Evolutionary conservation across 2,113 vertebrate species (phyloP), one percentile per base, ranked within the genome.

Genomic region (Ceratotherium simum): DNA sequence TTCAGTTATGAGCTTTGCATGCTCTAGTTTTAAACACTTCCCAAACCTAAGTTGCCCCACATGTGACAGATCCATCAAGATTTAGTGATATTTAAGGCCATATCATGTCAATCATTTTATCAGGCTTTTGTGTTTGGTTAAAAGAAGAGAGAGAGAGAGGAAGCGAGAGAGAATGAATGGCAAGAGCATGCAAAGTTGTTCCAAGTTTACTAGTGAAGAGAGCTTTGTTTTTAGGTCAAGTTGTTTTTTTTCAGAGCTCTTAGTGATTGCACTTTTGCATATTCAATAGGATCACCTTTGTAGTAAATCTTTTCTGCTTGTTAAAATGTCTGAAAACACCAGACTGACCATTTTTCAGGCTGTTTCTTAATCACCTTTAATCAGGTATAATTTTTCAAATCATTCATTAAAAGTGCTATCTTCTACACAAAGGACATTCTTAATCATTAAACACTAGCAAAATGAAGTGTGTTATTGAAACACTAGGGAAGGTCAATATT

Each of bases 251-350:
- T 31, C 14, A 70, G n/a, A 73, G 20, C 16, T 94, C 25, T 78
- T 83, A 95, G 70, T 81, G 69, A 92, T 75, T 92, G 36, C 6
- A 69, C n/a, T 90, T 92, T 86, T 94, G 79, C 88, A 92, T 97
- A 96, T 90, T 90, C 60, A 92, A 86, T 95, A 58, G 58, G 31
- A 56, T 92, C 65, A 92, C 39, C 72, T 96, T 94, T 94, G 82
- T 62, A 92, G 79, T 94, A 94, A 94, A 88, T 85, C 3, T 31
- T 51, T 82, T 92, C 36, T 97, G 60, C 54, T 89, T 96, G 73
- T 89, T 97, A 94, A 97, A 97, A 78, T 96, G 94, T 96, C 90
- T 94, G 79, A 91, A 86, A 94, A 96, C 33, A 72, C n/a, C 31
- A 97, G 73, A 90, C 27, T 69, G 78, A 76, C 65, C 54, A 84